phyloP scores from a whole-genome alignment of 2,113 vertebrate species.

The Jaculus jaculus region DNA sequence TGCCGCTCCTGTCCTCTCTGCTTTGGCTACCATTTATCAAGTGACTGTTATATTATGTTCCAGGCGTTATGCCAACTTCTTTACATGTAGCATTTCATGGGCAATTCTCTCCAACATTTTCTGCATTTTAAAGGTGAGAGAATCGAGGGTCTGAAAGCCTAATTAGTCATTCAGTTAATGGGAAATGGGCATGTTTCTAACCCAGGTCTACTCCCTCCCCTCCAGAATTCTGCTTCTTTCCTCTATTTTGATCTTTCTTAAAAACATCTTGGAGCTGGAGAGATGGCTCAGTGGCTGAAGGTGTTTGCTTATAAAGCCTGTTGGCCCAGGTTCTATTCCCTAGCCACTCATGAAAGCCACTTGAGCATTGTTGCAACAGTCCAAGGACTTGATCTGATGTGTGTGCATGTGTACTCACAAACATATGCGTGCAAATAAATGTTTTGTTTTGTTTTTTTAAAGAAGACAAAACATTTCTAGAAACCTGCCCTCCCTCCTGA shows the following conservation, averaged over 20 bases:
- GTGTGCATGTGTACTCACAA: no score
- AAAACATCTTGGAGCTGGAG: neutral
- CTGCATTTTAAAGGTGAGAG: neutral
- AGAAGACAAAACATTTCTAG: neutral
- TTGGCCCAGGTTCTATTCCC: no score
- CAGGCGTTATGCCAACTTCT: neutral
- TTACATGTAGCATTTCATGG: neutral
- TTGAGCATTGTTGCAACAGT: no score
- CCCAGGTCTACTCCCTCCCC: neutral
- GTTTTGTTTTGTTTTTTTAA: no score
- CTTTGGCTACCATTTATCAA: slow-evolving; percentile 9
- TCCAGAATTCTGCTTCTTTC: neutral
- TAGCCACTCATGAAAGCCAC: no score
- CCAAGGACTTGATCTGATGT: no score
- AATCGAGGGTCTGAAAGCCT: neutral
- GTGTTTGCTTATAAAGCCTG: no score
- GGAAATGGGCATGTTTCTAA: neutral
- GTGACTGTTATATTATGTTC: neutral
- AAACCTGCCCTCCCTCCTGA: neutral
- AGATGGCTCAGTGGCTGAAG: no score
- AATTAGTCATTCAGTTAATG: neutral
- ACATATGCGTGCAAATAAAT: no score
- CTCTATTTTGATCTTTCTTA: neutral
- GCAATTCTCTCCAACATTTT: slow-evolving; percentile 21
- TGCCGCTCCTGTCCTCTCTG: neutral